Evolutionary conservation across 1,140 invertebrate species (phyloP).

Genomic region (Globodera ellingtonae): DNA sequence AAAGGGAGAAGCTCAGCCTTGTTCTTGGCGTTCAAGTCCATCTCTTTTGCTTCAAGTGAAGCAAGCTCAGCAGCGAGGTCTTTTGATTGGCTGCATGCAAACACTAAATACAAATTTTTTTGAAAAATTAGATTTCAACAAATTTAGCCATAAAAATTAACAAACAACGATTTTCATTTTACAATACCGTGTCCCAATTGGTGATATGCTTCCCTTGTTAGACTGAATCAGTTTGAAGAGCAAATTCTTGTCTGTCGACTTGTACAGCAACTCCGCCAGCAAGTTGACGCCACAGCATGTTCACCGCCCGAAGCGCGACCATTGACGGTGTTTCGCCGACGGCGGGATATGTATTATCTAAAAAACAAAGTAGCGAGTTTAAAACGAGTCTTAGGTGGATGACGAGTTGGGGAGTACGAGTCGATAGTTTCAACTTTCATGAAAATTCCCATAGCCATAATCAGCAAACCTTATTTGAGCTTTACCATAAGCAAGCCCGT

Average conservation of each 20-base stretch:
- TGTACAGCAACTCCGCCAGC: conserved; percentile 42
- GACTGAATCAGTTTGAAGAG: conserved; percentile 60
- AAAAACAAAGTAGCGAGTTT: too few species aligned
- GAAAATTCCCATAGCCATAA: too few species aligned
- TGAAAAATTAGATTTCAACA: too few species aligned
- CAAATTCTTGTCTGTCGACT: conserved; percentile 51
- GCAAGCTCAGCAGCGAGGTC: conserved; percentile 55
- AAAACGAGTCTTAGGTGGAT: too few species aligned
- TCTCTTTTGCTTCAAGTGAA: conserved; percentile 53
- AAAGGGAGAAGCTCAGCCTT: too few species aligned
- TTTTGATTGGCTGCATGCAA: conserved; percentile 59
- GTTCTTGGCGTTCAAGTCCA: conserved; percentile 62
- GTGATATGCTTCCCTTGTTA: conserved; percentile 57
- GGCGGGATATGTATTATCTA: too few species aligned
- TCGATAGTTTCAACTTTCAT: too few species aligned
- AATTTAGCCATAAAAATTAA: too few species aligned
- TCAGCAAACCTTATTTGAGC: too few species aligned
- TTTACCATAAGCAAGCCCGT: too few species aligned
- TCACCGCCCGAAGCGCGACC: conserved; percentile 50
- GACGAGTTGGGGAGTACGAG: too few species aligned
- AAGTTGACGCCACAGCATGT: conserved; percentile 51
- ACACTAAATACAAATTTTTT: conserved; percentile 9
- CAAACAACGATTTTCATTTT: neutral
- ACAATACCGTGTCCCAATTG: conserved; percentile 61
- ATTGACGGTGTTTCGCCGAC: conserved; percentile 55